These are phyloP conservation scores for Bombyx mandarina DNA, from an alignment of 1,140 invertebrate genomes.

Conservation along the genomic window DNA sequence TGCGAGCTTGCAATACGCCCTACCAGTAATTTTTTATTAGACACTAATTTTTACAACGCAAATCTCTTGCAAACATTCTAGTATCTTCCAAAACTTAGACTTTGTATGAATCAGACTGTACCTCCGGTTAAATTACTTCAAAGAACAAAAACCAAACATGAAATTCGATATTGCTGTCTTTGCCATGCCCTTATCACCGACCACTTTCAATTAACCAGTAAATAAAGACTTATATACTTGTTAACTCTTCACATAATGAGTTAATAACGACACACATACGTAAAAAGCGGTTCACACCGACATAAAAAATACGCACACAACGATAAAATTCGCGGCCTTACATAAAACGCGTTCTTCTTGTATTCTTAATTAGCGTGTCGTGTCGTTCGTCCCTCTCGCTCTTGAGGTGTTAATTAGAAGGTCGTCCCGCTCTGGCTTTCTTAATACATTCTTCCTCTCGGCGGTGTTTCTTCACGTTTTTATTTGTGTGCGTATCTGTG, in stretches of 20 bases:
- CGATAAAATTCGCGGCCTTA: constrained; percentile 29
- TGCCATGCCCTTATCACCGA: constrained; percentile 50
- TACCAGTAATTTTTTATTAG: no score
- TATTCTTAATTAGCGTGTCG: constrained; percentile 71
- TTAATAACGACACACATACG: constrained; percentile 62
- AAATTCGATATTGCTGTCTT: constrained; percentile 25
- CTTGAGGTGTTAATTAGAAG: constrained; percentile 57
- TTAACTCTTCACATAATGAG: constrained; percentile 69
- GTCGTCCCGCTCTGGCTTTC: constrained; percentile 60
- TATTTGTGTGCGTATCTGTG: constrained; percentile 70
- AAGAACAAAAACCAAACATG: constrained; percentile 11
- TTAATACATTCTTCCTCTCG: constrained; percentile 71
- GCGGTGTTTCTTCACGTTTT: constrained; percentile 69
- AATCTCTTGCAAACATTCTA: no score
- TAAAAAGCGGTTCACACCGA: constrained; percentile 33
- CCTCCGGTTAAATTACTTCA: not conserved
- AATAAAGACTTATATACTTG: constrained; percentile 54
- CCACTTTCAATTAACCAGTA: constrained; percentile 66
- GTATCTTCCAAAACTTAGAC: no score
- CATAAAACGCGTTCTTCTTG: constrained; percentile 69
- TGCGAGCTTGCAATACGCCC: no score
- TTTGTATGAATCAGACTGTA: no score
- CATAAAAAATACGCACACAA: constrained; percentile 41
- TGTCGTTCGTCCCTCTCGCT: constrained; percentile 32
- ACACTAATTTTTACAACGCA: no score